These are phyloP conservation scores for Streptopelia turtur DNA, from an alignment of 2,797 vertebrate species.

Conservation along the genomic window DNA sequence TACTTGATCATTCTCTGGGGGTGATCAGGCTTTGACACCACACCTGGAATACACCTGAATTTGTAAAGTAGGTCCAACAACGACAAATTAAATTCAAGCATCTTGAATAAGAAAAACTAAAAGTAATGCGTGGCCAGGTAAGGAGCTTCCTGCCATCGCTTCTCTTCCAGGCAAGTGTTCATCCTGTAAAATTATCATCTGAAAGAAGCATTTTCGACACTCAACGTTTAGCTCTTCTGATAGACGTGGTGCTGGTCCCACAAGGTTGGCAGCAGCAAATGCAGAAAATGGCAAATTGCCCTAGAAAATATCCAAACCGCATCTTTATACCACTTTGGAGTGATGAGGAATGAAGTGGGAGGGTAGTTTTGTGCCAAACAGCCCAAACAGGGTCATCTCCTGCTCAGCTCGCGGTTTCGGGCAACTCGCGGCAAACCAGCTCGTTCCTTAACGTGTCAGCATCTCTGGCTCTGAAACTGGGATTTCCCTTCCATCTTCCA, in stretches of 20 bases:
- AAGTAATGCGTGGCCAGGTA: neutral
- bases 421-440: accelerated
- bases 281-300: neutral
- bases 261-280: neutral
- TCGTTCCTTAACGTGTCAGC: accelerated
- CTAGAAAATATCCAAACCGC: neutral
- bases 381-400: neutral
- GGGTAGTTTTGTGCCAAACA: neutral
- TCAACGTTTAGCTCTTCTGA: neutral
- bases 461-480: neutral
- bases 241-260: accelerated
- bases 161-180: neutral
- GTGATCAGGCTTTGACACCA: neutral
- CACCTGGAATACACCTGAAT: neutral
- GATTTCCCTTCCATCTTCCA: neutral
- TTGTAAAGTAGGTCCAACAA: neutral
- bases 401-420: neutral
- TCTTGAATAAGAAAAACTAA: neutral
- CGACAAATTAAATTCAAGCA: neutral
- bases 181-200: neutral
- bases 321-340: accelerated
- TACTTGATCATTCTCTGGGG: neutral
- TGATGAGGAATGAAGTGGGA: neutral
- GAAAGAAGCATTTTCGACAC: neutral
- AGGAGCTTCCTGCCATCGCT: neutral